Conservation (phyloP, 1,140 invertebrate species). For the Ylistrum balloti region DNA sequence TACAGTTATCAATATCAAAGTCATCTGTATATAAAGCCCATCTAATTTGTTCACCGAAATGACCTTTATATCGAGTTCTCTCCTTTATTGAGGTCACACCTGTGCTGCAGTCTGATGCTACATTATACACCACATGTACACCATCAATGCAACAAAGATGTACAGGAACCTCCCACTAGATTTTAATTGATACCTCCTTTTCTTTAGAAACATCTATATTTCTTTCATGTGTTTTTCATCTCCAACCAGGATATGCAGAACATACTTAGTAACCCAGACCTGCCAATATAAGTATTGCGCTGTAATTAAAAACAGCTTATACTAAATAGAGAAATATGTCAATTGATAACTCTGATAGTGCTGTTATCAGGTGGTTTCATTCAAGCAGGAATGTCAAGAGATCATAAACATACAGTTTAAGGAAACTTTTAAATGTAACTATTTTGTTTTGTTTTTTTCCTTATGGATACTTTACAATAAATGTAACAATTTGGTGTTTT, state of each 20-base stretch:
- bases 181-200: background rate
- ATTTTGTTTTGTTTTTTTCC: no score
- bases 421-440: background rate
- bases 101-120: background rate
- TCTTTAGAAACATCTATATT: conserved; percentile 8
- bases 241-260: background rate
- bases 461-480: no score
- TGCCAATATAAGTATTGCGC: background rate
- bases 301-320: background rate
- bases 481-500: no score
- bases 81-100: background rate
- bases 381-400: background rate
- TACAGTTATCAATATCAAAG: no score
- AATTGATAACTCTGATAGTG: background rate
- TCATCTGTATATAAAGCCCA: no score
- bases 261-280: background rate
- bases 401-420: background rate
- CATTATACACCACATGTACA: background rate
- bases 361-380: background rate
- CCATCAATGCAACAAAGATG: background rate
- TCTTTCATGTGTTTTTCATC: background rate
- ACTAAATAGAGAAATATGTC: background rate
- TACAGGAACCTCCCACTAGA: background rate
- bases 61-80: background rate
- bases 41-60: no score